phyloP scores from a whole-genome alignment of 2,113 vertebrate genomes.

The Gobius niger region DNA sequence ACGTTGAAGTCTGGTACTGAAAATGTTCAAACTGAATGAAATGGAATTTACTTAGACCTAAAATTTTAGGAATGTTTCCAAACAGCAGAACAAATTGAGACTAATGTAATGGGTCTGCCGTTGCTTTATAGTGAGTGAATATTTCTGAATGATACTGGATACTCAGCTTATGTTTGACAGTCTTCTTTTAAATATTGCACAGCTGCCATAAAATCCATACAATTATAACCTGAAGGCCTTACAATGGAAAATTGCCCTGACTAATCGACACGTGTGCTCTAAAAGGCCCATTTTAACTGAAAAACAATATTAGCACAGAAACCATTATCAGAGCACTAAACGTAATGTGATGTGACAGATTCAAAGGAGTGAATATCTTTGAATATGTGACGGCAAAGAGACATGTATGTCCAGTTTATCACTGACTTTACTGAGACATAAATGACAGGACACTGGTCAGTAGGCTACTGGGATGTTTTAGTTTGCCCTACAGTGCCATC shows the following conservation, averaged over 20 bases:
- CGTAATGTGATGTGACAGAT: conserved; percentile 26
- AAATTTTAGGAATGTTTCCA: too few relatives aligned
- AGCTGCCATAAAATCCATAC: conserved; percentile 10
- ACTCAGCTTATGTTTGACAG: background rate
- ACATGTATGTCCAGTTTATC: too few relatives aligned
- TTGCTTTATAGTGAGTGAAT: too few relatives aligned
- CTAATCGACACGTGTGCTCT: conserved; percentile 24
- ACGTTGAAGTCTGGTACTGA: too few relatives aligned
- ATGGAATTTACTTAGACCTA: too few relatives aligned
- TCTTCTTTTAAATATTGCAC: background rate
- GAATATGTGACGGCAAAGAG: background rate
- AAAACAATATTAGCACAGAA: conserved; percentile 12
- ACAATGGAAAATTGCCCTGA: conserved; percentile 31
- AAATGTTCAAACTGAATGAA: too few relatives aligned
- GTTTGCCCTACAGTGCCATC: conserved; percentile 55
- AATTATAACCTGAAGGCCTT: conserved; percentile 21
- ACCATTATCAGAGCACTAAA: conserved; percentile 27
- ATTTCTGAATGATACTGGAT: too few relatives aligned
- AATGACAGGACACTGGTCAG: too few relatives aligned
- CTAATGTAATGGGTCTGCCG: too few relatives aligned
- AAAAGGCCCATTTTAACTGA: conserved; percentile 23
- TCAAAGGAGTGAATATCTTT: conserved; percentile 6
- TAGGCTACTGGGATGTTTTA: background rate
- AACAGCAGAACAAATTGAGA: too few relatives aligned
- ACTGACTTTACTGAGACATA: too few relatives aligned